Conservation (phyloP, 2,113 vertebrate genomes). For the Centrocercus urophasianus region DNA sequence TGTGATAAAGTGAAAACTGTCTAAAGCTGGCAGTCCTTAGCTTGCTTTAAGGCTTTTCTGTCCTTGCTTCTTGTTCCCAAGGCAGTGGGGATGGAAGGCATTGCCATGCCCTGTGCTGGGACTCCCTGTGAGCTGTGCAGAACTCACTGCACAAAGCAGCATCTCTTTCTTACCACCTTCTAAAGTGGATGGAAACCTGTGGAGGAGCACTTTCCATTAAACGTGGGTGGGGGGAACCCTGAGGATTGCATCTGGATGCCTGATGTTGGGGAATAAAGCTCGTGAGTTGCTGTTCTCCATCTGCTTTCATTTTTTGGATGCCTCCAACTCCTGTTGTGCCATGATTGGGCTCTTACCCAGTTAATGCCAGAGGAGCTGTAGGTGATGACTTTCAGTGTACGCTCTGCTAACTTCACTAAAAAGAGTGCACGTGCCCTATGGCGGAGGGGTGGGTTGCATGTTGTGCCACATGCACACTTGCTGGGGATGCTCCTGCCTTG, state of each 20-base stretch:
- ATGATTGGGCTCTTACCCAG: background rate
- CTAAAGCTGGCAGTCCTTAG: conserved; percentile 12
- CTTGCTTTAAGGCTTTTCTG: conserved; percentile 13
- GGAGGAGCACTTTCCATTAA: background rate
- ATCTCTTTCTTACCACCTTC: background rate
- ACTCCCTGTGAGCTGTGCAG: background rate
- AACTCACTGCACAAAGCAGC: background rate
- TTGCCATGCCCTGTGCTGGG: background rate
- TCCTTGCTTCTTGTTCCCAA: background rate
- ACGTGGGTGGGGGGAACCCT: background rate
- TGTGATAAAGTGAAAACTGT: background rate
- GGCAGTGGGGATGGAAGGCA: background rate
- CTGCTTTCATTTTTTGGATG: background rate
- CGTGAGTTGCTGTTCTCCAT: background rate
- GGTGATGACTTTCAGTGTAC: background rate
- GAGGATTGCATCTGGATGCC: background rate
- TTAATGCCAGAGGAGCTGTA: background rate
- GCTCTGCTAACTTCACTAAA: background rate
- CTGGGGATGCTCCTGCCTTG: background rate
- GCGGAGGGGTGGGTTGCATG: background rate
- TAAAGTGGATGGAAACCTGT: background rate
- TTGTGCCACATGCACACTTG: background rate
- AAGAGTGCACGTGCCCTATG: background rate
- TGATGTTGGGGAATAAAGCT: background rate
- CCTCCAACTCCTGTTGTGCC: background rate